Conservation (phyloP, 2,888 invertebrate species). For the Piscicola geometra region DNA sequence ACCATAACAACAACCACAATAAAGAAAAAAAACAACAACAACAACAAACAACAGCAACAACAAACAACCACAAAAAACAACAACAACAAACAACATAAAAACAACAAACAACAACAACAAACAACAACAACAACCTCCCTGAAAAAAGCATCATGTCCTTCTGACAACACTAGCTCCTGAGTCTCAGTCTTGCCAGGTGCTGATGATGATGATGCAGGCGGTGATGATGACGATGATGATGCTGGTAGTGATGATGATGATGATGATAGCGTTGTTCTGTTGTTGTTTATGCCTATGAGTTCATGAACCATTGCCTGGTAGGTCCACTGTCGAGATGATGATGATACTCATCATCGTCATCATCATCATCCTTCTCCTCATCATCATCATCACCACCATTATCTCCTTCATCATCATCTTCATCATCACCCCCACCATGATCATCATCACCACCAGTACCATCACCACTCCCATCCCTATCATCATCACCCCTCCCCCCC, state of each 20-base stretch:
- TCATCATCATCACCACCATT: constrained; percentile 35
- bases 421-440: constrained; percentile 17
- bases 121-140: constrained; percentile 64
- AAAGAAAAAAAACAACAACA: no score
- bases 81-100: not conserved
- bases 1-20: no score
- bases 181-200: constrained; percentile 64
- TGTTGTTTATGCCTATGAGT: constrained; percentile 82
- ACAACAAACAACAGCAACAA: no score
- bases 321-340: constrained; percentile 72
- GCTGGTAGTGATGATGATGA: not conserved
- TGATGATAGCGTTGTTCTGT: constrained; percentile 68
- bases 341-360: not conserved
- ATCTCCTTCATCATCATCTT: constrained; percentile 33
- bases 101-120: not conserved
- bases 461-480: not conserved
- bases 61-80: no score
- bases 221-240: no score
- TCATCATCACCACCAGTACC: no score
- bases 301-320: constrained; percentile 99
- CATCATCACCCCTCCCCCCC: no score
- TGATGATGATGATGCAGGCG: no score
- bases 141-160: constrained; percentile 96
- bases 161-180: constrained; percentile 84
- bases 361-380: not conserved